phyloP scores from a whole-genome alignment of 1,140 invertebrate species.

The Orussus abietinus region DNA sequence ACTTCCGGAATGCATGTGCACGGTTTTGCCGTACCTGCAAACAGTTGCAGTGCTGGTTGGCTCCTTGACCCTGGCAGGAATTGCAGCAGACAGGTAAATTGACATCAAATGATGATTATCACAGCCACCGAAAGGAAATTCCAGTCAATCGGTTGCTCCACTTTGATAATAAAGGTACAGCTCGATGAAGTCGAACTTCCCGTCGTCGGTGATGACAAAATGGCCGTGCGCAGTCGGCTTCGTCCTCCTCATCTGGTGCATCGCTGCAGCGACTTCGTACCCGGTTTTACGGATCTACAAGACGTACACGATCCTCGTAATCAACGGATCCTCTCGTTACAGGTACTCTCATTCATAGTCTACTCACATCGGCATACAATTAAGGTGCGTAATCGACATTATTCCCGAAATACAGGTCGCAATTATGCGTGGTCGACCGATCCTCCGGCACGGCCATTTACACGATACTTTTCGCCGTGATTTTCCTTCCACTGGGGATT shows the following conservation, averaged over 20 bases:
- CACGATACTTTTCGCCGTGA: slow-evolving; percentile 48
- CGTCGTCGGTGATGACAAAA: slow-evolving; percentile 17
- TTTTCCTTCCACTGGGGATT: slow-evolving; percentile 54
- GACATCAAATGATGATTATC: slow-evolving; percentile 21
- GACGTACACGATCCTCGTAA: slow-evolving; percentile 20
- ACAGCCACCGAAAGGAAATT: too few relatives aligned
- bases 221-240: slow-evolving; percentile 24
- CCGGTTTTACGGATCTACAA: slow-evolving; percentile 30
- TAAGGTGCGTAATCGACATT: slow-evolving; percentile 15
- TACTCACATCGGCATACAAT: too few relatives aligned
- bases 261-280: slow-evolving; percentile 26
- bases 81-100: slow-evolving; percentile 55
- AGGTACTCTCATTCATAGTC: slow-evolving; percentile 22
- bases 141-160: too few relatives aligned
- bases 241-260: slow-evolving; percentile 25
- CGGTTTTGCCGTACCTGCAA: slow-evolving; percentile 51
- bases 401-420: slow-evolving; percentile 20
- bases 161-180: slow-evolving; percentile 19
- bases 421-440: slow-evolving; percentile 32
- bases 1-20: slow-evolving; percentile 35
- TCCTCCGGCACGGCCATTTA: slow-evolving; percentile 38
- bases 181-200: slow-evolving; percentile 27
- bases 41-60: slow-evolving; percentile 50
- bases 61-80: slow-evolving; percentile 52
- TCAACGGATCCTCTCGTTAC: slow-evolving; percentile 25